Conservation (phyloP, 2,888 invertebrate species). For the Ellobium chinense region DNA sequence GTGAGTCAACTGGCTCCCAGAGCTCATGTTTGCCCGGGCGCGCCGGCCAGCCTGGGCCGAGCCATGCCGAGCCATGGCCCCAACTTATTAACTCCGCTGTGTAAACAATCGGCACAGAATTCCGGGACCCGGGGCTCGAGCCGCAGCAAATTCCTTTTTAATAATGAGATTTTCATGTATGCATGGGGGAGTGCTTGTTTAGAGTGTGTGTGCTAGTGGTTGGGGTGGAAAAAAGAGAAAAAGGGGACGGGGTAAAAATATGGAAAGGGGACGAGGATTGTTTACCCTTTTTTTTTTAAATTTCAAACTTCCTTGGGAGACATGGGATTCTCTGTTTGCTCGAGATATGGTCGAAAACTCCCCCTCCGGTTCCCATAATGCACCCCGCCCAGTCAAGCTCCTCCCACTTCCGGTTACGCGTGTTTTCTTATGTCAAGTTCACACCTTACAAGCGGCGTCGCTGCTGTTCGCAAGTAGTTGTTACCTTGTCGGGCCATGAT, state of each 20-base stretch:
- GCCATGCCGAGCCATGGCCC: slow-evolving; percentile 51
- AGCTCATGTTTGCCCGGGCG: slow-evolving; percentile 54
- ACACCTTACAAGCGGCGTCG: no score
- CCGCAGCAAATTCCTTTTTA: slow-evolving; percentile 25
- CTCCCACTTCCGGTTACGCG: not conserved
- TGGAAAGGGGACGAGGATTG: not conserved
- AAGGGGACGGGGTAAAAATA: not conserved
- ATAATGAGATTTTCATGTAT: slow-evolving; percentile 38
- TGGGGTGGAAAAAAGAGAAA: not conserved
- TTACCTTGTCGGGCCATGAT: no score
- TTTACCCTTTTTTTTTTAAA: not conserved
- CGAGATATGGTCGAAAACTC: not conserved
- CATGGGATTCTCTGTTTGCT: slow-evolving; percentile 11
- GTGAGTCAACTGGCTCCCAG: slow-evolving; percentile 24
- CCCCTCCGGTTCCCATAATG: not conserved
- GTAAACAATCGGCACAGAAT: slow-evolving; percentile 39
- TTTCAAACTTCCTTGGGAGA: no score
- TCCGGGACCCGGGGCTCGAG: not conserved
- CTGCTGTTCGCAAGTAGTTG: no score
- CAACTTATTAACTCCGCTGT: slow-evolving; percentile 48
- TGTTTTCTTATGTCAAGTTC: no score
- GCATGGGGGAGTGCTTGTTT: not conserved
- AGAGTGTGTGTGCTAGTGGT: not conserved
- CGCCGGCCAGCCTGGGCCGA: slow-evolving; percentile 54
- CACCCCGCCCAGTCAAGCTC: not conserved